Evolutionary conservation across 2,797 vertebrate genomes (phyloP).

Genomic region (Botia almorhae): DNA sequence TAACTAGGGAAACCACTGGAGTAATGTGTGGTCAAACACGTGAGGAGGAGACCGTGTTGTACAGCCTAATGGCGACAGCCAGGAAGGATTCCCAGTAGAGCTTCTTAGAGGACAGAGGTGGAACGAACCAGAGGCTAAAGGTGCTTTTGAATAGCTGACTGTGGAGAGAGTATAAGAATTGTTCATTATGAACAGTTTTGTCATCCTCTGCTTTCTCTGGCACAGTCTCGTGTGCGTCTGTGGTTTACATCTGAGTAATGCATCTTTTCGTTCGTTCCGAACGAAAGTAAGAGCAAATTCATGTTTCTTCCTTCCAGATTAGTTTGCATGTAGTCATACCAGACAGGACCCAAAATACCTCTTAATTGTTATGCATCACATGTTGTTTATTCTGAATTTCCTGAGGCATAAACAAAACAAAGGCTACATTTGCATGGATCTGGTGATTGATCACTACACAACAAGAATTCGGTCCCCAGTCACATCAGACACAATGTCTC

Average conservation of each 20-base stretch:
- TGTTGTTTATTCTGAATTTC: constrained; percentile 37
- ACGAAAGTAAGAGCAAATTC: constrained; percentile 16
- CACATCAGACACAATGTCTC: constrained; percentile 35
- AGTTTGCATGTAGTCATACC: constrained; percentile 37
- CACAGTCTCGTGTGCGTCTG: neutral
- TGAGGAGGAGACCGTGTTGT: constrained; percentile 10
- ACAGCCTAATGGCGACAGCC: constrained; percentile 37
- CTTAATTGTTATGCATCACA: constrained; percentile 46
- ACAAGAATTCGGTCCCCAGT: constrained; percentile 29
- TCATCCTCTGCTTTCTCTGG: constrained; percentile 8
- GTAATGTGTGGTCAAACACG: constrained; percentile 18
- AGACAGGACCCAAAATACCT: constrained; percentile 20
- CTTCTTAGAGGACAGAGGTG: constrained; percentile 34
- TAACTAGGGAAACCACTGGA: constrained; percentile 9
- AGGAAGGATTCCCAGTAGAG: constrained; percentile 42
- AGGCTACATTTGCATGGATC: constrained; percentile 47
- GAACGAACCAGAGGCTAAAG: constrained; percentile 39
- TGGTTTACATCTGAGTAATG: neutral
- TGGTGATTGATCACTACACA: constrained; percentile 36
- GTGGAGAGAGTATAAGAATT: constrained; percentile 32
- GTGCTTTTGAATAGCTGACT: constrained; percentile 11
- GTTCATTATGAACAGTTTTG: constrained; percentile 40
- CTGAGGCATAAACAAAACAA: constrained; percentile 50
- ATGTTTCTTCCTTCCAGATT: constrained; percentile 32
- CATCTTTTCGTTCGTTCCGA: neutral